These are phyloP conservation scores for Heliconius melpomene DNA, from an alignment of 1,140 invertebrate genomes.

Conservation along the genomic window DNA sequence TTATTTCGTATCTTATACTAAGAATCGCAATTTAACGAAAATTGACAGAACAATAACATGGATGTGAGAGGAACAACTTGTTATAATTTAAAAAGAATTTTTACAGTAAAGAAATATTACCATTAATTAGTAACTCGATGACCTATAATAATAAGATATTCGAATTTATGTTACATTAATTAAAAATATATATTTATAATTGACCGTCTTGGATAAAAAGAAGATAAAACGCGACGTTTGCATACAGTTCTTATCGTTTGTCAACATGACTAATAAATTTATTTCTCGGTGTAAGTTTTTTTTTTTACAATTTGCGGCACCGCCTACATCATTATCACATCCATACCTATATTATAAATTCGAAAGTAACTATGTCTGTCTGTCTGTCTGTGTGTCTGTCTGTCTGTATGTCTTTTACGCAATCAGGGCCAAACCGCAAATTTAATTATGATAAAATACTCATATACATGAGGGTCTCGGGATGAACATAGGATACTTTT, in stretches of 20 bases:
- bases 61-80: conserved; percentile 22
- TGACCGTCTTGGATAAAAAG: not conserved
- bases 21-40: conserved; percentile 31
- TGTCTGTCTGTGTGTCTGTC: too few species aligned
- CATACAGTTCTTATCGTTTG: conserved; percentile 17
- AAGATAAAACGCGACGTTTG: conserved; percentile 9
- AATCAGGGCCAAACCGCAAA: too few species aligned
- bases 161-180: conserved; percentile 11
- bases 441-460: too few species aligned
- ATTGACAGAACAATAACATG: conserved; percentile 38
- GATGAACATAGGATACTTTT: too few species aligned
- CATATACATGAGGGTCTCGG: too few species aligned
- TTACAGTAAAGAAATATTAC: not conserved
- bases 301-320: not conserved
- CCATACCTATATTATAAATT: too few species aligned
- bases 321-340: conserved; percentile 5
- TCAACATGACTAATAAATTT: conserved; percentile 12
- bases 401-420: too few species aligned
- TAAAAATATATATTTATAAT: conserved; percentile 18
- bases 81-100: not conserved
- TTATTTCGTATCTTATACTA: conserved; percentile 28
- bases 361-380: too few species aligned
- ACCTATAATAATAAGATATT: conserved; percentile 5
- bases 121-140: not conserved
- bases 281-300: not conserved